Evolutionary conservation across 2,888 invertebrate genomes (phyloP).

Genomic region (Dinocampus coccinellae): DNA sequence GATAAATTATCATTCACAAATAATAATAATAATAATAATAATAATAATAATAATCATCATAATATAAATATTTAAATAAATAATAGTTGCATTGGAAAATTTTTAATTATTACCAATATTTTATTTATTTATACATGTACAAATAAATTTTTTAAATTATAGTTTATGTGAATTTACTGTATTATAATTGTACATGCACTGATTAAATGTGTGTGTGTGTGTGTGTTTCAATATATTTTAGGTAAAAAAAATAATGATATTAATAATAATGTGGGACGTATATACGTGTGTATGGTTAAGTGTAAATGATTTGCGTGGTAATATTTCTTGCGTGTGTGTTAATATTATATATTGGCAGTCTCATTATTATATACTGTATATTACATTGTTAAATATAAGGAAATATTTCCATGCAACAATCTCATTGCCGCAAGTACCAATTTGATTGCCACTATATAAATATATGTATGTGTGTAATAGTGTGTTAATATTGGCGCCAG

Average conservation of each 20-base stretch:
- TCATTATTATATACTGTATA: neutral
- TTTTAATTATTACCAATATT: no score
- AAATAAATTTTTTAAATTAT: no score
- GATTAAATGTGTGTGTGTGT: neutral
- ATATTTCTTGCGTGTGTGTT: conserved; percentile 21
- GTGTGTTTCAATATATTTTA: no score
- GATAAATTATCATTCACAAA: neutral
- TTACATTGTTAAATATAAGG: conserved; percentile 1
- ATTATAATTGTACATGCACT: neutral
- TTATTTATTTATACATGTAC: no score
- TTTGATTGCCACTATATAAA: neutral
- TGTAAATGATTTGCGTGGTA: conserved; percentile 11
- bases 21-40: neutral
- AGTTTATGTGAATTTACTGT: no score
- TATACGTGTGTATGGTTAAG: no score
- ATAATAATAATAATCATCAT: neutral
- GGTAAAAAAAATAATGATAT: no score
- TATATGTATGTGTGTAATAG: neutral
- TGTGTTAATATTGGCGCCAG: neutral
- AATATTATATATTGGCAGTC: neutral
- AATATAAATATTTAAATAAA: neutral
- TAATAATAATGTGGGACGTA: neutral
- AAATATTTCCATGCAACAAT: conserved; percentile 2
- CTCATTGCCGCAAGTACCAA: neutral
- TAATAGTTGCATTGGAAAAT: neutral